Base-by-base conservation (phyloP, 2,888 invertebrate species). In the Heliothis peltigera region DNA sequence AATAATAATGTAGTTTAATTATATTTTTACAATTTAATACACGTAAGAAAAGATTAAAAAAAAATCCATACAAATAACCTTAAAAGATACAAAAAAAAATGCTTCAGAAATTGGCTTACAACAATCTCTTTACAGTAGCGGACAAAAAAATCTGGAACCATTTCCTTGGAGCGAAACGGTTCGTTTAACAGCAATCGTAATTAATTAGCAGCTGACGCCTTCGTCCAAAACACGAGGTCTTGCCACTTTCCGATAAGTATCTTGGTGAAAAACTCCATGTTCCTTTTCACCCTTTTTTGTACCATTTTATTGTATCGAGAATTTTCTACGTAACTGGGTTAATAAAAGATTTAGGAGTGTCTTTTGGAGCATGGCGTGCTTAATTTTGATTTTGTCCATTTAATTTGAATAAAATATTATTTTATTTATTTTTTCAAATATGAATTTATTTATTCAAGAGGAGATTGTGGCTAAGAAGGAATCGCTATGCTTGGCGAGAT, bases 121-220 rank as follows among this genome's bases (percentile, higher is more conserved):
- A 53, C 52, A 64, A 59, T 64, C 48, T 55, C 46, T 59, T 64
- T 73, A 60, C 48, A 71, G 39, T 39, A 49, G 53, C 21, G 49
- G 42, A 71, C 78, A 73, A 74, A 84, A 84, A 87, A 84, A 82
- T 72, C 77, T 78, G 70, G 75, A 65, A 22, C 60, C 61, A 65
- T 82, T 85, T 82, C 76, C 80, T 79, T 68, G 65, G 79, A 82
- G 75, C 77, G 67, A 65, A 66, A 82, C 80, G 88, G 83, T 86
- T 87, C 85, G 87, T 87, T 88, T 80, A 85, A 70, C 84, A 80
- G 79, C 83, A 82, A 87, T 89, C 85, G 86, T 85, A 86, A 89
- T 89, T 89, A 89, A 89, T 89, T 89, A 87, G 81, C 80, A 69
- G 55, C 56, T 73, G 70, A 75, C 64, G 73, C 66, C 39, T 66